phyloP scores from a whole-genome alignment of 64 coral and sea anemone species.

The Catalaphyllia jardinei region DNA sequence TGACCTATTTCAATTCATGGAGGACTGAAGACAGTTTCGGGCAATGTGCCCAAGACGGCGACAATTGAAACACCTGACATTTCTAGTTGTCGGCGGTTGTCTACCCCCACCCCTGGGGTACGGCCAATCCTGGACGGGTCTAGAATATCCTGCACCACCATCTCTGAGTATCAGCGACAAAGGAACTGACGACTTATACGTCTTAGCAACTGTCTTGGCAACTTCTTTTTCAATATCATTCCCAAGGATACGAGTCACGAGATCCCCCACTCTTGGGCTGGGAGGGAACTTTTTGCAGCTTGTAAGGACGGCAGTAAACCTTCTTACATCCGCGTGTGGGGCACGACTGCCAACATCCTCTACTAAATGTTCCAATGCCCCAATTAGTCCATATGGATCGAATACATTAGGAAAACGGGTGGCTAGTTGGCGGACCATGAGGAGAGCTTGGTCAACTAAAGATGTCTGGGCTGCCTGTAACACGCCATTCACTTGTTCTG shows the following conservation, averaged over 20 bases:
- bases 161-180: neutral
- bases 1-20: no score
- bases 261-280: conserved; percentile 12
- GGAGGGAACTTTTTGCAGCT: conserved; percentile 27
- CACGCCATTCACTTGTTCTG: conserved; percentile 1
- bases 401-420: conserved; percentile 28
- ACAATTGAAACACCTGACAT: neutral
- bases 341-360: conserved; percentile 37
- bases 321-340: conserved; percentile 14
- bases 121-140: neutral
- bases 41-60: conserved; percentile 10
- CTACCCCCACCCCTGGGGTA: neutral
- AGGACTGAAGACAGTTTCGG: neutral
- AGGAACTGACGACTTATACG: neutral
- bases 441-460: conserved; percentile 22
- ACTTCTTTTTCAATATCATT: conserved; percentile 7
- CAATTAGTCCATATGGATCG: conserved; percentile 5
- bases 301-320: conserved; percentile 16
- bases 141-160: neutral
- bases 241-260: conserved; percentile 11
- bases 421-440: conserved; percentile 38
- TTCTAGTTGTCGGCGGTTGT: neutral
- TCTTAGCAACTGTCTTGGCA: conserved; percentile 16
- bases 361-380: conserved; percentile 28
- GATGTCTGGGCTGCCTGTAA: conserved; percentile 28